These are phyloP conservation scores for Dioctria linearis DNA, from an alignment of 2,888 invertebrate species.

Conservation along the genomic window DNA sequence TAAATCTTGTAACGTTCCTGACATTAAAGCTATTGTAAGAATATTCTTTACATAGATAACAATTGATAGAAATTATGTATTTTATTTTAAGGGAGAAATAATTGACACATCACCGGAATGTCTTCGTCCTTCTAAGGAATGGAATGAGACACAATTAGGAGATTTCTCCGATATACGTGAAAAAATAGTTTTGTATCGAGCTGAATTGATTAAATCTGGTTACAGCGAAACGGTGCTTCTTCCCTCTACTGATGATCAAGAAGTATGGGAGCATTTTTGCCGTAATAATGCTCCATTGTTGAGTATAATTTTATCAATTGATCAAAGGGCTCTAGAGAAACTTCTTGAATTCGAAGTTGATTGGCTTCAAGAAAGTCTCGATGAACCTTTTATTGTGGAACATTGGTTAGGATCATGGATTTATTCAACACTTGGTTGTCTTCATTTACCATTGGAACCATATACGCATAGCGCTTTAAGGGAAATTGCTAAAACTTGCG, in stretches of 20 bases:
- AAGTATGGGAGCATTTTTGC: slow-evolving; percentile 66
- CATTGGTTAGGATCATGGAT: slow-evolving; percentile 69
- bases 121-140: slow-evolving; percentile 68
- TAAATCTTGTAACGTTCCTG: not conserved
- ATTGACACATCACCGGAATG: slow-evolving; percentile 60
- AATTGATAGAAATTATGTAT: not conserved
- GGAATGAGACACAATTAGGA: slow-evolving; percentile 65
- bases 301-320: slow-evolving; percentile 65
- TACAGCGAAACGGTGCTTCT: slow-evolving; percentile 57
- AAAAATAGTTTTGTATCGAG: slow-evolving; percentile 61
- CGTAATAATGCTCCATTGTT: slow-evolving; percentile 65
- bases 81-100: slow-evolving; percentile 58
- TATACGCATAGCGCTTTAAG: slow-evolving; percentile 67
- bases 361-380: slow-evolving; percentile 63
- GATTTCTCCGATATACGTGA: slow-evolving; percentile 64
- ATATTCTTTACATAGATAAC: not conserved
- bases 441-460: slow-evolving; percentile 69
- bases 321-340: slow-evolving; percentile 66
- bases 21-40: not conserved
- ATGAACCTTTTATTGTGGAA: slow-evolving; percentile 63
- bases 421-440: slow-evolving; percentile 67
- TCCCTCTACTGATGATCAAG: slow-evolving; percentile 63
- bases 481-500: slow-evolving; percentile 67
- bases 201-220: slow-evolving; percentile 58
- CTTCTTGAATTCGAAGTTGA: slow-evolving; percentile 65